Evolutionary conservation across 2,888 invertebrate genomes (phyloP).

Genomic region (Euplexia lucipara): DNA sequence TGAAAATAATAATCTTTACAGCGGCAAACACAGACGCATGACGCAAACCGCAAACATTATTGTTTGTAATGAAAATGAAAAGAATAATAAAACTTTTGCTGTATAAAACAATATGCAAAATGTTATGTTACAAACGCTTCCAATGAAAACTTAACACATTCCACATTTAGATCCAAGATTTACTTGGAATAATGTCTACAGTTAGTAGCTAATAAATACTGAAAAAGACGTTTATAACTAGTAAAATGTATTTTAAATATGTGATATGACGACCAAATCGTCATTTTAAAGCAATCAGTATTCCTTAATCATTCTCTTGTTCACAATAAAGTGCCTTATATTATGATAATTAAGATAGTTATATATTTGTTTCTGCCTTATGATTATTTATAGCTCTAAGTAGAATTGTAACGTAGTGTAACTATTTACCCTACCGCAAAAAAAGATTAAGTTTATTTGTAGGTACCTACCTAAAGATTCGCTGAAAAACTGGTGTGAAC

Average conservation of each 20-base stretch:
- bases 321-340: conserved; percentile 47
- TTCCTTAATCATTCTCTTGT: conserved; percentile 32
- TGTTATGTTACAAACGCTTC: background rate
- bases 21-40: too few relatives aligned
- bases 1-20: too few relatives aligned
- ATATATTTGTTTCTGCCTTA: conserved; percentile 13
- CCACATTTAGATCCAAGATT: conserved; percentile 12
- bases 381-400: conserved; percentile 18
- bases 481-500: conserved; percentile 15
- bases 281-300: conserved; percentile 31
- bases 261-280: conserved; percentile 45
- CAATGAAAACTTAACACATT: conserved; percentile 8
- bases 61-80: too few relatives aligned
- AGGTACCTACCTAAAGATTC: conserved; percentile 1
- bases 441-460: background rate
- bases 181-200: conserved; percentile 1
- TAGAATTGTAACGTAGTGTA: conserved; percentile 11
- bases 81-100: background rate
- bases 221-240: too few relatives aligned
- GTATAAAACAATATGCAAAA: background rate
- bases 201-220: too few relatives aligned
- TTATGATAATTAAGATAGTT: conserved; percentile 10
- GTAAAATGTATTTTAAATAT: conserved; percentile 25
- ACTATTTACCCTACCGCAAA: background rate
- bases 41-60: too few relatives aligned